phyloP scores from a whole-genome alignment of 2,797 vertebrate species.

The Diplodus sargus region DNA sequence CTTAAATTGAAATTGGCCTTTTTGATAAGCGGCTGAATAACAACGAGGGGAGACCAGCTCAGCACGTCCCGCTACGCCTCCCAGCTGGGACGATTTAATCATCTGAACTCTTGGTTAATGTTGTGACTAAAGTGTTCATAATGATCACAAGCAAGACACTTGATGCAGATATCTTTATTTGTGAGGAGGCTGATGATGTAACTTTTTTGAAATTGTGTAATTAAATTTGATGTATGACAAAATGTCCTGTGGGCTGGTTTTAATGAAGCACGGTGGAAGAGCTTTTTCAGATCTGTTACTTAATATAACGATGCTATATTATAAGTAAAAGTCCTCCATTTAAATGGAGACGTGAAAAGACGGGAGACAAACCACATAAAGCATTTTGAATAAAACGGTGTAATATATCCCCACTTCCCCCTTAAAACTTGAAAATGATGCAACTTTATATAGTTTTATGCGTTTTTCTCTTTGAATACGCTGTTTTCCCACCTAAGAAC shows the following conservation, averaged over 20 bases:
- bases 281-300: not conserved
- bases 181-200: not conserved
- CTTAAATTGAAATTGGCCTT: conserved; percentile 59
- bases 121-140: conserved; percentile 1
- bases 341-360: too few relatives aligned
- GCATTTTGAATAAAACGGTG: too few relatives aligned
- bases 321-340: not conserved
- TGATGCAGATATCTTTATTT: not conserved
- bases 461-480: too few relatives aligned
- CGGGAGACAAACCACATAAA: too few relatives aligned
- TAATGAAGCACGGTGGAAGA: not conserved
- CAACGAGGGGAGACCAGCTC: conserved; percentile 33
- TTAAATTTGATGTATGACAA: not conserved
- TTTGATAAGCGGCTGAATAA: conserved; percentile 56
- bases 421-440: too few relatives aligned
- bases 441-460: too few relatives aligned
- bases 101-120: conserved; percentile 33
- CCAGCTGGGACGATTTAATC: conserved; percentile 30
- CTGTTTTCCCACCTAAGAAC: too few relatives aligned
- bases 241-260: not conserved
- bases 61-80: conserved; percentile 17
- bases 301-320: not conserved
- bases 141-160: not conserved
- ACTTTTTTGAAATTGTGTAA: not conserved
- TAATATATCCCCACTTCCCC: too few relatives aligned